Base-by-base conservation (phyloP, 2,797 vertebrate genomes). In the Leucoraja ocellata region DNA sequence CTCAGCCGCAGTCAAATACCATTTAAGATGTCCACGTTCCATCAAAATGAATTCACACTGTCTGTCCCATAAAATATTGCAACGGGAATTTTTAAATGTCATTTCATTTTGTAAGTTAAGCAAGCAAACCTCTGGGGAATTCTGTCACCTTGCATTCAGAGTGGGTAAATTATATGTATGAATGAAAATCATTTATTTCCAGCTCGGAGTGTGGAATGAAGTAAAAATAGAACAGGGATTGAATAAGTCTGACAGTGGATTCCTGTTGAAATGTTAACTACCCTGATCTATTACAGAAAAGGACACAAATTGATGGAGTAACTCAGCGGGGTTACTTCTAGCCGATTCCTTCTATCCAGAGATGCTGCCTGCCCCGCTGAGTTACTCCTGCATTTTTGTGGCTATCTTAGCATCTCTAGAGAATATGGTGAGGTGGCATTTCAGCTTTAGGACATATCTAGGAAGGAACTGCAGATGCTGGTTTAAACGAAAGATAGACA, bases 71-170 rank as follows among this genome's bases (percentile, higher is more conserved):
- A 28, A 88, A 88, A 88, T 65, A 36, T 63, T 9, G 83, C 83
- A 65, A 86, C 83, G 63, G 36, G 61, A 68, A 36, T 88, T 88
- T 46, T 88, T 68, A 88, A 88, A 88, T 65, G 84, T 88, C 84
- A 88, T 68, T 32, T 68, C 84, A 68, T 63, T 88, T 68, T 88
- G 28, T 16, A n/a, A 36, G 84, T 36, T 65, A 68, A 36, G n/a
- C 63, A 86, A 36, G 61, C 65, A 9, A 68, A 68, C 28, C 28
- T 68, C 28, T 9, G 18, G 61, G 16, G 36, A 88, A 18, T 65
- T 61, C 84, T 68, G 84, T 88, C 84, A 68, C 61, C 84, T 68
- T 23, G 84, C 84, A 68, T 88, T 88, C 65, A 88, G 61, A 7
- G 84, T 7, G 16, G 84, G 14, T 36, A 36, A 88, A 88, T 36